Evolutionary conservation across 1,140 invertebrate species (phyloP).

Genomic region (Megalopta genalis): DNA sequence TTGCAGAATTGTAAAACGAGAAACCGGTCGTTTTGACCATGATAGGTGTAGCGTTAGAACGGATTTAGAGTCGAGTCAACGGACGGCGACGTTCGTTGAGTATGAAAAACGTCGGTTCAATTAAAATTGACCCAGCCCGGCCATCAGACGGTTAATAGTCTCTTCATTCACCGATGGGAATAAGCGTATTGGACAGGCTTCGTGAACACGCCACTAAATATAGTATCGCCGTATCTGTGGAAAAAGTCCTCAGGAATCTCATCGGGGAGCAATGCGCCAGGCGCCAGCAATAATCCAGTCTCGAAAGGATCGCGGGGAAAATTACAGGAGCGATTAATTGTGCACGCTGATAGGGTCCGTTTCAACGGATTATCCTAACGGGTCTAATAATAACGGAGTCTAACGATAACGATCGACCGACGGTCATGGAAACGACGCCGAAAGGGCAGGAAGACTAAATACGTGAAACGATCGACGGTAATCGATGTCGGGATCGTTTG

Average conservation of each 20-base stretch:
- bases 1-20: no score
- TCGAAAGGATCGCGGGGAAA: background rate
- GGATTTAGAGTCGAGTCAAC: no score
- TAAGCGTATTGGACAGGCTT: background rate
- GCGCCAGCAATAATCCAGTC: constrained; percentile 9
- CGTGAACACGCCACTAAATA: background rate
- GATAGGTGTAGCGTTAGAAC: no score
- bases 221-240: background rate
- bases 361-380: constrained; percentile 3
- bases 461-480: background rate
- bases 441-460: background rate
- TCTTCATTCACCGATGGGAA: background rate
- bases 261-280: background rate
- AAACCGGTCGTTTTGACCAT: no score
- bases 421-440: background rate
- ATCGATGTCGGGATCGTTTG: no score
- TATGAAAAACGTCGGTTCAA: no score
- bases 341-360: background rate
- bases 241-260: background rate
- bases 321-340: constrained; percentile 9
- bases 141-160: no score
- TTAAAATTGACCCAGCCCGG: no score
- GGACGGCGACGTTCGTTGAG: no score
- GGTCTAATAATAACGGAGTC: background rate
- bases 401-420: background rate